Percentiles rank a stretch among this genome's conserved stretches.
These are phyloP conservation scores for Campylomormyrus tamandua DNA, from an alignment of 2,113 vertebrate genomes.

Conservation along the genomic window DNA sequence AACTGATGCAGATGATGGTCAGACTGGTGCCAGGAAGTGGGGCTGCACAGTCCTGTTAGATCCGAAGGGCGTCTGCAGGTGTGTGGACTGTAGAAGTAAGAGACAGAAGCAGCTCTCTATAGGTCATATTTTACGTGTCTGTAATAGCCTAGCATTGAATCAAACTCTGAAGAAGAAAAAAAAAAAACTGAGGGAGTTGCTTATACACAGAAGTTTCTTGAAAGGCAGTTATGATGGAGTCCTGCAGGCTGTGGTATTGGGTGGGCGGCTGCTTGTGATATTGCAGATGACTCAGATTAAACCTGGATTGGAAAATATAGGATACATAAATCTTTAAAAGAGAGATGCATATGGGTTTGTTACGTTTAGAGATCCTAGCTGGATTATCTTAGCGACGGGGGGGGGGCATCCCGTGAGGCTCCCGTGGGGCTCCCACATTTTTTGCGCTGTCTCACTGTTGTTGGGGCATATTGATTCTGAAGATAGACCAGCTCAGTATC, in stretches of 20 bases:
- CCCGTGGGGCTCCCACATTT: slow-evolving; percentile 26
- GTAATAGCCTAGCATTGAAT: background rate
- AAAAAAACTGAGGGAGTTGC: background rate
- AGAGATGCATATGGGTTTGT: background rate
- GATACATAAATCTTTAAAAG: background rate
- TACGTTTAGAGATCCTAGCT: background rate
- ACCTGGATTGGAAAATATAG: background rate
- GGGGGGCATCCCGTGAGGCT: slow-evolving; percentile 26
- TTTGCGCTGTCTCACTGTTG: background rate
- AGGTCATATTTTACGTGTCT: background rate
- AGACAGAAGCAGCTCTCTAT: background rate
- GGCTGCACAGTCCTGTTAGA: background rate
- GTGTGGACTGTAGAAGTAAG: background rate
- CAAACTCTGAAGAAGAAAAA: background rate
- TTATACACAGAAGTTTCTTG: background rate
- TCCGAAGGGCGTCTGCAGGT: too few species aligned
- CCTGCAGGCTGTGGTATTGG: background rate
- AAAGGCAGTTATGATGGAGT: slow-evolving; percentile 8
- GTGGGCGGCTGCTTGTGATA: background rate
- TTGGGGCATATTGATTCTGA: background rate
- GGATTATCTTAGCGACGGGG: slow-evolving; percentile 4
- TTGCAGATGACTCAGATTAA: slow-evolving; percentile 10
- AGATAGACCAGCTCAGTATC: background rate
- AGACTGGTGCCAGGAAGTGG: background rate
- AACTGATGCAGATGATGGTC: background rate